These are phyloP conservation scores for Leptogaster cylindrica DNA, from an alignment of 2,888 invertebrate species.

Conservation along the genomic window DNA sequence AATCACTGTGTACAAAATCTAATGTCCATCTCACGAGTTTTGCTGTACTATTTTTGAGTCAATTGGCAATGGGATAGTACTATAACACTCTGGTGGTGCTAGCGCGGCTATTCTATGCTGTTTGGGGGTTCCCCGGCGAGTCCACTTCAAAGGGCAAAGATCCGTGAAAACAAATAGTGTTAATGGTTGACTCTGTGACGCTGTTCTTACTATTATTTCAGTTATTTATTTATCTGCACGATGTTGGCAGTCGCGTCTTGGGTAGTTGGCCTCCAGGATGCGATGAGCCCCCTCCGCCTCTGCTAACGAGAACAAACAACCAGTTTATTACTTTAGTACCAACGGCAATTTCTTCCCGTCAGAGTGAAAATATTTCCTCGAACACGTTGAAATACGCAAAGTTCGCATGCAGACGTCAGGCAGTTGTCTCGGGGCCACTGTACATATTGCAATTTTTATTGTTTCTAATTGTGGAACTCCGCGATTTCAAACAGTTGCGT, in stretches of 20 bases:
- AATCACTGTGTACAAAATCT: constrained; percentile 27
- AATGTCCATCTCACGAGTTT: constrained; percentile 34
- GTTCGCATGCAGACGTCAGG: neutral
- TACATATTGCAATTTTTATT: too few relatives aligned
- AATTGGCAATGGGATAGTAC: neutral
- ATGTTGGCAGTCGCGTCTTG: too few relatives aligned
- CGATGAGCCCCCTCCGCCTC: neutral
- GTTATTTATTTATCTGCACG: neutral
- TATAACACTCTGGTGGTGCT: neutral
- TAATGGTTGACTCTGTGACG: constrained; percentile 9
- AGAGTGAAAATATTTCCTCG: neutral
- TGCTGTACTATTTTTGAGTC: constrained; percentile 20
- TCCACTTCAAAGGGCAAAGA: neutral
- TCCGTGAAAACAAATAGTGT: constrained; percentile 27
- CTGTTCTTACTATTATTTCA: constrained; percentile 4
- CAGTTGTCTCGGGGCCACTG: neutral
- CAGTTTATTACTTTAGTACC: neutral
- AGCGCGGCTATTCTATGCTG: too few relatives aligned
- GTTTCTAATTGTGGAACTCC: neutral
- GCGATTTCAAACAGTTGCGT: neutral
- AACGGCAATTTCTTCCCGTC: neutral
- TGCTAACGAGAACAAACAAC: constrained; percentile 3
- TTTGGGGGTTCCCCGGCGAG: neutral
- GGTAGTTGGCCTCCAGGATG: too few relatives aligned
- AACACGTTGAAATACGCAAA: neutral